A percentile compares a stretch with the other conserved stretches of the same genome.
These are phyloP conservation scores for Archips xylosteana DNA, from an alignment of 2,888 invertebrate genomes.

Conservation along the genomic window DNA sequence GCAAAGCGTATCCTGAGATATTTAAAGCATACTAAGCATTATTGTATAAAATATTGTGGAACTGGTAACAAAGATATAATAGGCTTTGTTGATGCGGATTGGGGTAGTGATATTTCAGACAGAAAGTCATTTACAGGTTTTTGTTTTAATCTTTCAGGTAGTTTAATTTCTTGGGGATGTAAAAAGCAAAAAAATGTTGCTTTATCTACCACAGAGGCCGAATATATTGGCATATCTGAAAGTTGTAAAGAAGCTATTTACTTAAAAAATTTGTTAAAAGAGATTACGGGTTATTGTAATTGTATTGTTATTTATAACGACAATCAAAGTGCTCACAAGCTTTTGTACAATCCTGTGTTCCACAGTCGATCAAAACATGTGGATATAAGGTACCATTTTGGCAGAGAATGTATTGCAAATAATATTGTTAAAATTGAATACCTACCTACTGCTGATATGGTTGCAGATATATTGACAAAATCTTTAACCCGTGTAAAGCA, in stretches of 20 bases:
- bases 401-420: background rate
- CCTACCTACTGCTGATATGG: background rate
- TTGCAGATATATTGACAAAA: background rate
- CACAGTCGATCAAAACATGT: background rate
- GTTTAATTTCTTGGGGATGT: background rate
- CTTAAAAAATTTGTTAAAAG: background rate
- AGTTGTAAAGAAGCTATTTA: background rate
- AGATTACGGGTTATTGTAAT: background rate
- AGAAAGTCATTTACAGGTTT: background rate
- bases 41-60: background rate
- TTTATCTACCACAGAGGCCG: background rate
- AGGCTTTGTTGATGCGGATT: background rate
- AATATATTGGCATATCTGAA: background rate
- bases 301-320: background rate
- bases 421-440: background rate
- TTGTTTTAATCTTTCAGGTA: background rate
- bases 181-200: background rate
- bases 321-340: background rate
- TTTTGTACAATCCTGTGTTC: background rate
- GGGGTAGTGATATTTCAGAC: background rate
- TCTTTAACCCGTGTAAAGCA: background rate
- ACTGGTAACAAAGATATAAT: background rate
- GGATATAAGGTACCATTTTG: background rate
- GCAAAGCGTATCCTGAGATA: background rate
- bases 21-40: background rate